Base-by-base conservation (phyloP, 2,797 vertebrate species). In the Sebastes flavidus region DNA sequence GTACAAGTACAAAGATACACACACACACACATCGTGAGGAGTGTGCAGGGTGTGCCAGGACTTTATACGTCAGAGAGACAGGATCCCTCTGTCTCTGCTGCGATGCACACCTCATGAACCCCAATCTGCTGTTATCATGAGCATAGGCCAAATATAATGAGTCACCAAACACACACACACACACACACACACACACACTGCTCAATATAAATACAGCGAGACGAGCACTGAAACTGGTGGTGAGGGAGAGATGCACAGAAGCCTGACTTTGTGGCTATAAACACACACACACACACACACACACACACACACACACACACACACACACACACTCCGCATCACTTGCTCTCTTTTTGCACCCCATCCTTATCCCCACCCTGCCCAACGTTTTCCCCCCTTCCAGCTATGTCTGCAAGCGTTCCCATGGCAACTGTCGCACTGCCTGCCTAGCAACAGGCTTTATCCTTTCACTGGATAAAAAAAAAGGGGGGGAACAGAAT, bases 361-460 rank as follows among this genome's bases (percentile, higher is more conserved):
- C 88, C 91, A 88, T 91, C 87, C 87, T 92, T 77, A 88, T 86
- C 91, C 92, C 86, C 83, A 86, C 87, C 88, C 90, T 30, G 29
- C 78, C 83, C 66, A 24, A 86, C 87, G 16, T 78, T 87, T 62
- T 62, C 32, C 74, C 82, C 89, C 91, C 89, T 91, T 89, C 81
- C 86, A 91, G 93, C 92, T 89, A 94, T 88, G 91, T 95, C 94
- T 94, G 94, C 88, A 88, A 91, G 90, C 79, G 94, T 96, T 96
- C 78, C 95, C 94, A 96, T 95, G 94, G 94, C 92, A 96, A 96
- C 95, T 93, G 95, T 94, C 91, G 84, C 93, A 94, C 84, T 95
- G 91, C 94, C 95, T 95, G 93, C 95, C 95, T 95, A 94, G 95
- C 93, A 95, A 95, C 95, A 96, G 92, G 92, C 94, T 91, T 93